A percentile compares a stretch with the other conserved stretches of the same genome.
Evolutionary conservation across 2,113 vertebrate genomes (phyloP).

Genomic region (Polypterus senegalus): DNA sequence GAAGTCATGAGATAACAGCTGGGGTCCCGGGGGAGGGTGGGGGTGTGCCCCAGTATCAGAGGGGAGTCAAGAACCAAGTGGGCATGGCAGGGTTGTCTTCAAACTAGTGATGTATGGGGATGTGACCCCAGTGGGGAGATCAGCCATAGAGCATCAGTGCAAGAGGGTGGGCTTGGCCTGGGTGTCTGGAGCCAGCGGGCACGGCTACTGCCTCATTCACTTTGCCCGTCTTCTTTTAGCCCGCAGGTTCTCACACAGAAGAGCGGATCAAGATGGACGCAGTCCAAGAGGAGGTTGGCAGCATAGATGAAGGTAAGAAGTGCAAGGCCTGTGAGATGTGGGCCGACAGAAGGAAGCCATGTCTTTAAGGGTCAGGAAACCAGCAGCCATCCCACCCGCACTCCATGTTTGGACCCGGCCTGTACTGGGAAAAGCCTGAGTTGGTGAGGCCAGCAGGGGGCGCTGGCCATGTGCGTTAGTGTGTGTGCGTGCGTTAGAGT

Average conservation of each 20-base stretch:
- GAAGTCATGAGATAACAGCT: too few relatives aligned
- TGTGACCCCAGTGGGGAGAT: not conserved
- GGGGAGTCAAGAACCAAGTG: not conserved
- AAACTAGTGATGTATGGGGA: not conserved
- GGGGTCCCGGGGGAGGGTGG: too few relatives aligned
- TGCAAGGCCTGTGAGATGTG: not conserved
- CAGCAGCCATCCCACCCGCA: too few relatives aligned
- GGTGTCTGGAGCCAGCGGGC: not conserved
- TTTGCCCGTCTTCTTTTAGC: constrained; percentile 31
- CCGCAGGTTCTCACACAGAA: constrained; percentile 45
- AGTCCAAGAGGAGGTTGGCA: constrained; percentile 25
- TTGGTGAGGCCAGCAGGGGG: too few relatives aligned
- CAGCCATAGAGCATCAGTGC: not conserved
- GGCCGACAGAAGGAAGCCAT: too few relatives aligned
- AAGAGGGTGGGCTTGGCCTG: not conserved
- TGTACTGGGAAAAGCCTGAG: too few relatives aligned
- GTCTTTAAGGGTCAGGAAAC: too few relatives aligned
- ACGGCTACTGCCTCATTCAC: not conserved
- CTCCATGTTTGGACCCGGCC: too few relatives aligned
- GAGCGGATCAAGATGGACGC: constrained; percentile 38
- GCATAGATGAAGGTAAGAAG: constrained; percentile 34
- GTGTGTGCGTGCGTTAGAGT: too few relatives aligned
- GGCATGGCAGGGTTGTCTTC: not conserved
- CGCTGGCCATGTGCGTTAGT: too few relatives aligned
- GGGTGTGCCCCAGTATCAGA: too few relatives aligned